Conservation (phyloP, 2,888 invertebrate species). For the Rapana venosa region DNA sequence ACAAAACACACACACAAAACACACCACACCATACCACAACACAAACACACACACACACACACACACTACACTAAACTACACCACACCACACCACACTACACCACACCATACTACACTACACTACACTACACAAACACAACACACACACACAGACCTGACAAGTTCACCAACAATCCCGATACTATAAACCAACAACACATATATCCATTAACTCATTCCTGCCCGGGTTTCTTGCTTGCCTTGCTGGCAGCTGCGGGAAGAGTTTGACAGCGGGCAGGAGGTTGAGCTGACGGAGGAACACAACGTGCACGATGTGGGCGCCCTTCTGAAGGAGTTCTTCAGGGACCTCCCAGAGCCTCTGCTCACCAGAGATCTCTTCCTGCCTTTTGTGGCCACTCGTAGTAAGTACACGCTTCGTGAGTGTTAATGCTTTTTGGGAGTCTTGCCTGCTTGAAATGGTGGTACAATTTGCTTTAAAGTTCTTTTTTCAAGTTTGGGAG, state of each 20-base stretch:
- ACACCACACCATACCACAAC: no score
- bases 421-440: not conserved
- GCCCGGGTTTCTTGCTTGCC: not conserved
- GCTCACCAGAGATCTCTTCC: conserved; percentile 91
- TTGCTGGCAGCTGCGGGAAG: conserved; percentile 87
- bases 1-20: no score
- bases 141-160: no score
- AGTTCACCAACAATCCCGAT: no score
- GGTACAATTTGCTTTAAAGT: not conserved
- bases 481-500: not conserved
- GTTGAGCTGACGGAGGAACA: conserved; percentile 85
- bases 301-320: conserved; percentile 95
- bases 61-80: no score
- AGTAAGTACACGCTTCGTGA: conserved; percentile 83
- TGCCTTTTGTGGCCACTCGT: conserved; percentile 93
- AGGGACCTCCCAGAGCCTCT: conserved; percentile 95
- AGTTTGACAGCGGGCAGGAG: conserved; percentile 87
- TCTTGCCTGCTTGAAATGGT: no score
- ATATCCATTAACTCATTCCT: no score
- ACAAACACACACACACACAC: no score
- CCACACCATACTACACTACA: no score
- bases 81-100: no score
- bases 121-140: no score
- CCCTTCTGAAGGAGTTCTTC: conserved; percentile 94
- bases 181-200: no score